Evolutionary conservation across 2,797 vertebrate genomes (phyloP).

Genomic region (Enteromius viviparus): DNA sequence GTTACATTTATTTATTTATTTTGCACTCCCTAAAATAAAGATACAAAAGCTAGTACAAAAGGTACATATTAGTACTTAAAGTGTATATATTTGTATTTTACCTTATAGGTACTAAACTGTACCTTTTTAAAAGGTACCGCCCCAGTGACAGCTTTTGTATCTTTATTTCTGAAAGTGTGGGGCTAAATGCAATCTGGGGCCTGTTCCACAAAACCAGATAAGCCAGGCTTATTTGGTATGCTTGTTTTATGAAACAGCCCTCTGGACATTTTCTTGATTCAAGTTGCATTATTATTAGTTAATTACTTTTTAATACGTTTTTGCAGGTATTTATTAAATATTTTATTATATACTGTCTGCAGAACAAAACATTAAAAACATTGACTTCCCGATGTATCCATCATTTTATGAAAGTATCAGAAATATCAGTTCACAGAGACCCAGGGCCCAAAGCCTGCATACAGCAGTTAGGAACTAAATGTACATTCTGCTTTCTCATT

Average conservation of each 20-base stretch:
- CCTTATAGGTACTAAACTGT: no score
- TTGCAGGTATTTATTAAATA: not conserved
- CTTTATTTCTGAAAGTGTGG: no score
- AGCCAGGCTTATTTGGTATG: no score
- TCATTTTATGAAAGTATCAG: not conserved
- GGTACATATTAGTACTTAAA: no score
- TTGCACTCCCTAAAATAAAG: not conserved
- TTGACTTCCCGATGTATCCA: not conserved
- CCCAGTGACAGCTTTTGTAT: no score
- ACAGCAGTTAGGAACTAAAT: not conserved
- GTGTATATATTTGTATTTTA: no score
- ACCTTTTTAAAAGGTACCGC: no score
- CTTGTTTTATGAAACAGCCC: no score
- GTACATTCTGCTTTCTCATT: slow-evolving; percentile 16
- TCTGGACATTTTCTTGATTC: no score
- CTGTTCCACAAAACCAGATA: no score
- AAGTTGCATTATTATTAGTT: not conserved
- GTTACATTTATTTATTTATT: not conserved
- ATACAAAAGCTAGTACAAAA: no score
- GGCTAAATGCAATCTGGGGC: no score
- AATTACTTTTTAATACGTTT: not conserved
- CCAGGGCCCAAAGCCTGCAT: not conserved
- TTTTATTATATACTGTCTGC: not conserved
- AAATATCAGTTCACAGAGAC: not conserved
- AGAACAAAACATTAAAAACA: not conserved